Evolutionary conservation across 2,888 invertebrate species (phyloP).

Genomic region (Cephus rjabovi): DNA sequence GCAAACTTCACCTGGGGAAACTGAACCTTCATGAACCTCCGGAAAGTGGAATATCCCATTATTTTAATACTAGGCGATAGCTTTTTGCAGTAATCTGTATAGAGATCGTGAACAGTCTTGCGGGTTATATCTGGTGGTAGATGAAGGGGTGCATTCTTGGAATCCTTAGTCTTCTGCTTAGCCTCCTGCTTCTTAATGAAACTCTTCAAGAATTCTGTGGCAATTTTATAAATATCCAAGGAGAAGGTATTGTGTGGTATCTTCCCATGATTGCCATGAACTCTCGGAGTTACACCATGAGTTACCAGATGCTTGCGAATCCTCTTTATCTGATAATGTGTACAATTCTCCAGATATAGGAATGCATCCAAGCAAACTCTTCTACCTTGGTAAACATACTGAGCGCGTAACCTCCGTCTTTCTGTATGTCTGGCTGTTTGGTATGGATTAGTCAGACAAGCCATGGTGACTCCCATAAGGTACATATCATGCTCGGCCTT

Average conservation of each 20-base stretch:
- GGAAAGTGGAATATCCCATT: constrained; percentile 85
- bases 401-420: constrained; percentile 77
- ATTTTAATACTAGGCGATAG: constrained; percentile 78
- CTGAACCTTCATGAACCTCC: constrained; percentile 85
- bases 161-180: constrained; percentile 69
- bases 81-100: constrained; percentile 79
- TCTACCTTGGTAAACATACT: constrained; percentile 82
- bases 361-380: constrained; percentile 84
- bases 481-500: constrained; percentile 89
- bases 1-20: constrained; percentile 82
- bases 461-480: constrained; percentile 87
- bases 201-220: constrained; percentile 80
- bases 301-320: constrained; percentile 84
- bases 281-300: constrained; percentile 81
- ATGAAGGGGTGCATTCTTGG: constrained; percentile 69
- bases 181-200: constrained; percentile 77
- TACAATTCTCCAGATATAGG: constrained; percentile 82
- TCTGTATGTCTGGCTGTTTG: constrained; percentile 80
- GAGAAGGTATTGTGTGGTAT: constrained; percentile 85
- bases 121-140: constrained; percentile 72
- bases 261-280: constrained; percentile 84
- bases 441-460: constrained; percentile 78
- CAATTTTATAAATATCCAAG: constrained; percentile 81
- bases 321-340: constrained; percentile 81
- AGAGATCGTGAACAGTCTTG: constrained; percentile 80